Conservation (phyloP, 1,140 invertebrate genomes). For the Eciton burchellii region DNA sequence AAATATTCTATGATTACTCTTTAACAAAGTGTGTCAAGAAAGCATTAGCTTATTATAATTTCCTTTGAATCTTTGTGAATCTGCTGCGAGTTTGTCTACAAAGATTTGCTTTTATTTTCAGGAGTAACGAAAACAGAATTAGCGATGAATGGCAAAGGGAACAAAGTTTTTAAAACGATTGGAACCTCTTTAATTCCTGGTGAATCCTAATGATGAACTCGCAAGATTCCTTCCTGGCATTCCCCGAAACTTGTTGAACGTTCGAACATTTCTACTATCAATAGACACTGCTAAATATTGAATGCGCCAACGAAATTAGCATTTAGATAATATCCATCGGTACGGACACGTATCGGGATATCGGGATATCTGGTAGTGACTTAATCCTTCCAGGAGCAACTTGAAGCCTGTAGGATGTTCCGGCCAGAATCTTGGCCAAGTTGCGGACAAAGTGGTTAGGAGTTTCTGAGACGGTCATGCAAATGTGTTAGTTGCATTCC, state of each 20-base stretch:
- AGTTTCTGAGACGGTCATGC: conserved; percentile 69
- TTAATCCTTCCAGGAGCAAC: conserved; percentile 67
- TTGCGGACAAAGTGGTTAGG: conserved; percentile 62
- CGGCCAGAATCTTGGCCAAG: conserved; percentile 71
- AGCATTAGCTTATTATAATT: too few species aligned
- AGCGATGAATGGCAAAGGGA: background rate
- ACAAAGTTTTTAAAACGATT: background rate
- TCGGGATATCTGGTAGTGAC: conserved; percentile 56
- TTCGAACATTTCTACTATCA: conserved; percentile 18
- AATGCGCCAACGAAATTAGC: conserved; percentile 46
- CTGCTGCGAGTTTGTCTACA: background rate
- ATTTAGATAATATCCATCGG: conserved; percentile 52
- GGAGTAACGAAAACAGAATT: conserved; percentile 1
- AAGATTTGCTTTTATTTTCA: background rate
- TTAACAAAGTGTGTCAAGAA: too few species aligned
- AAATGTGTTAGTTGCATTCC: conserved; percentile 76
- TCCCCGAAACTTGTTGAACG: conserved; percentile 21
- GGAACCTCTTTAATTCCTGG: background rate
- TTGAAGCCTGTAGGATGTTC: conserved; percentile 60
- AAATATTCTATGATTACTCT: too few species aligned
- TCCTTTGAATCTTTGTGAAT: too few species aligned
- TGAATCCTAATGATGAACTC: background rate
- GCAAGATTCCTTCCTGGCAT: background rate
- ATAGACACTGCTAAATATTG: conserved; percentile 35
- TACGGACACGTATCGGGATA: background rate